Evolutionary conservation across 2,797 vertebrate genomes (phyloP).

Genomic region (Microctenopoma steveboyesi): DNA sequence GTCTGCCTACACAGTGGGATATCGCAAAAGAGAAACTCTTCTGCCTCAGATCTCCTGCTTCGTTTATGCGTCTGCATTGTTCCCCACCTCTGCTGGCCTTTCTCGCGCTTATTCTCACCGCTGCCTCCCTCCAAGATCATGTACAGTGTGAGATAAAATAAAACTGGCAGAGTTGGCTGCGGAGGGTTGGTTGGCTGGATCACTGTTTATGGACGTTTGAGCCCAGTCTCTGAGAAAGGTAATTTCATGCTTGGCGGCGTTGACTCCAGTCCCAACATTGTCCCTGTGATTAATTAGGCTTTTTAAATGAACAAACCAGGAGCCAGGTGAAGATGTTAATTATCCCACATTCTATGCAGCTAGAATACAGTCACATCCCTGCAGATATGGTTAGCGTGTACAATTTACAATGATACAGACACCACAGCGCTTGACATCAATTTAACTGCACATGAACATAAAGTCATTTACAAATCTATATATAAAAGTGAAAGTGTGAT

Average conservation of each 20-base stretch:
- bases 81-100: slow-evolving; percentile 55
- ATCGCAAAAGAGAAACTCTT: slow-evolving; percentile 41
- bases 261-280: slow-evolving; percentile 73
- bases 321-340: slow-evolving; percentile 85
- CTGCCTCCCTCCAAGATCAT: slow-evolving; percentile 52
- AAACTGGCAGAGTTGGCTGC: slow-evolving; percentile 58
- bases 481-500: slow-evolving; percentile 15
- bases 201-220: slow-evolving; percentile 82
- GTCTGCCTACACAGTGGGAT: slow-evolving; percentile 37
- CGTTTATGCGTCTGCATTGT: slow-evolving; percentile 35
- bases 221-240: slow-evolving; percentile 78
- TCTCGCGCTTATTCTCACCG: slow-evolving; percentile 29
- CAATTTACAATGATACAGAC: neutral
- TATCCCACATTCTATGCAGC: slow-evolving; percentile 75
- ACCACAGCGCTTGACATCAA: neutral
- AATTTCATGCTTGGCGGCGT: slow-evolving; percentile 83
- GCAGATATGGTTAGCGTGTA: slow-evolving; percentile 38
- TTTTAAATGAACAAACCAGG: slow-evolving; percentile 79
- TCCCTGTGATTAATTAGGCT: slow-evolving; percentile 82
- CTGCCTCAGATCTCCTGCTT: slow-evolving; percentile 30
- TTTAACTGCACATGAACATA: slow-evolving; percentile 16
- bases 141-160: slow-evolving; percentile 59
- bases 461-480: slow-evolving; percentile 18
- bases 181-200: slow-evolving; percentile 69
- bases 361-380: slow-evolving; percentile 55